Base-by-base conservation (phyloP, 2,113 vertebrate species). In the Spilogale gracilis region DNA sequence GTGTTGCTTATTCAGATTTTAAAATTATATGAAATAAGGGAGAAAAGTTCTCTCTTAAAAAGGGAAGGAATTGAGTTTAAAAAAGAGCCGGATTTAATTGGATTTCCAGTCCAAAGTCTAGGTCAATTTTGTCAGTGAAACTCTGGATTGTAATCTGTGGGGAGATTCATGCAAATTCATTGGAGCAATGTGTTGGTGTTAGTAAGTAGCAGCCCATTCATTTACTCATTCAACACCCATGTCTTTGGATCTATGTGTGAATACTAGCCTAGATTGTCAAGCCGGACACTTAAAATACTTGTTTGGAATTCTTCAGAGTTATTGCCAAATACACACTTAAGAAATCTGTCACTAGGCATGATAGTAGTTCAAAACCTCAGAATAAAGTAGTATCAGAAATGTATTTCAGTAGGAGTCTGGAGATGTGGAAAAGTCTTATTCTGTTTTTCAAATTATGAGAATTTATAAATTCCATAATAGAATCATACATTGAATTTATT, bases 391-490 rank as follows among this genome's bases (percentile, higher is more conserved):
- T 80, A 94, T 78, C 9, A 89, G 69, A 97, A 54, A 92, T 67
- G 3, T 54, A 81, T 61, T 16, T 86, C 86, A 81, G 45, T 58
- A 81, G 80, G 27, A 89, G 4, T 74, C 45, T 91, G 21, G 4
- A 84, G n/a, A 96, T 69, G 95, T 73, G 9, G 84, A 97, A 82
- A 96, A 81, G 9, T 16, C 60, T 78, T 84, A 69, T 71, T 87
- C 84, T 88, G 56, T 79, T 86, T 95, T 95, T 95, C 1, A 95
- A 86, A 82, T 92, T 78, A 73, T 63, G 3, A 69, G 10, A 84
- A 73, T 91, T 89, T 85, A 9, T 93, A 73, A 94, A 93, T 94
- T 90, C 25, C 23, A 61, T 93, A 50, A 52, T 91, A 83, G 60
- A 78, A 88, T 93, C 45, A 67, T 80, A 10, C 48, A 52, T 63